Percentiles rank a stretch among this genome's conserved stretches.
phyloP scores from a whole-genome alignment of 2,888 invertebrate species.

The Syritta pipiens region DNA sequence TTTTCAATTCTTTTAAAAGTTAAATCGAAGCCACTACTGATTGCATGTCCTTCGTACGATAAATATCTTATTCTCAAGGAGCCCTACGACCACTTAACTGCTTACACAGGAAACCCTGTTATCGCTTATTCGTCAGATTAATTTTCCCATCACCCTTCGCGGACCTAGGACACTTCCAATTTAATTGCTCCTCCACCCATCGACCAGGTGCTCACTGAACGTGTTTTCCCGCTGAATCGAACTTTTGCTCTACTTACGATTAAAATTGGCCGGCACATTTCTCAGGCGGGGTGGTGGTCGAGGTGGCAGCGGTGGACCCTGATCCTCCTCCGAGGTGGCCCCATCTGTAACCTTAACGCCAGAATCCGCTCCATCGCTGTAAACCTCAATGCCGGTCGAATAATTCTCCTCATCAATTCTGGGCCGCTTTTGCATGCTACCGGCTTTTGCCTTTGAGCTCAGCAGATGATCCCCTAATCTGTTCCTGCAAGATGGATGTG shows the following conservation, averaged over 20 bases:
- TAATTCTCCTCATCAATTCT: conserved; percentile 71
- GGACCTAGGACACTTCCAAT: conserved; percentile 49
- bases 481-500: conserved; percentile 68
- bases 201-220: conserved; percentile 29
- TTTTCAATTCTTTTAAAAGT: conserved; percentile 1
- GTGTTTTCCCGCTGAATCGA: not conserved
- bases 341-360: conserved; percentile 73
- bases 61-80: conserved; percentile 22
- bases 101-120: conserved; percentile 9
- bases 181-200: conserved; percentile 48
- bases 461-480: conserved; percentile 70
- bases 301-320: conserved; percentile 78
- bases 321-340: conserved; percentile 74
- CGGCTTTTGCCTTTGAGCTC: conserved; percentile 48
- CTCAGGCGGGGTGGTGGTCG: conserved; percentile 76
- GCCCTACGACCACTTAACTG: not conserved
- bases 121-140: conserved; percentile 7
- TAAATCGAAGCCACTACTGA: conserved; percentile 1
- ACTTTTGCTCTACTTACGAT: conserved; percentile 68
- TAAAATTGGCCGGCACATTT: conserved; percentile 68
- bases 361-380: conserved; percentile 74
- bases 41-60: conserved; percentile 28
- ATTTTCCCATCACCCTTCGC: conserved; percentile 1
- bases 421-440: conserved; percentile 61
- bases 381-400: conserved; percentile 74